Percentiles rank a stretch among this genome's conserved stretches.
Evolutionary conservation across 2,113 vertebrate genomes (phyloP).

Genomic region (Bubo scandiacus): DNA sequence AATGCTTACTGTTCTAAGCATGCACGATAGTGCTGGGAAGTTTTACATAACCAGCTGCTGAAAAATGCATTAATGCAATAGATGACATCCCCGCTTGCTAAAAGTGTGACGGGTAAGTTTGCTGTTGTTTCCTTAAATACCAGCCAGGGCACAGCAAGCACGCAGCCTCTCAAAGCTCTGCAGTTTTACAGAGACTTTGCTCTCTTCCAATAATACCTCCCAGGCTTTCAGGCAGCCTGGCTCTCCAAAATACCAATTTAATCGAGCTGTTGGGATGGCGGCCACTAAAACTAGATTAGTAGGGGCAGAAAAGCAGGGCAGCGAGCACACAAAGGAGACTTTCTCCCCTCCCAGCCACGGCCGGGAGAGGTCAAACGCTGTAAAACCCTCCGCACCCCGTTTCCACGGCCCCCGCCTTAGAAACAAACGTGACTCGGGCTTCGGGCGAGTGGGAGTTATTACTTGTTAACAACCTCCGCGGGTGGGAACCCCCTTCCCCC

Average conservation of each 20-base stretch:
- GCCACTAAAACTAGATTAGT: background rate
- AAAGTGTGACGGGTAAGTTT: background rate
- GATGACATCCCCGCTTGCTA: background rate
- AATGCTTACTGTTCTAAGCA: background rate
- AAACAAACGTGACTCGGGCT: background rate
- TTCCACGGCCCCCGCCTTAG: too few species aligned
- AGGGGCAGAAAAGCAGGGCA: background rate
- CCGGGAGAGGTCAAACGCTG: background rate
- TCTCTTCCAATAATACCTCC: background rate
- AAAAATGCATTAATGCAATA: background rate
- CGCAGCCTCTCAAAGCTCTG: background rate
- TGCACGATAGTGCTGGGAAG: background rate
- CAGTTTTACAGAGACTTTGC: background rate
- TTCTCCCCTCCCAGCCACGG: background rate
- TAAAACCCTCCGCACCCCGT: background rate
- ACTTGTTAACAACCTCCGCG: too few species aligned
- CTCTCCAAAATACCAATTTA: accelerated
- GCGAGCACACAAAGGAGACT: background rate
- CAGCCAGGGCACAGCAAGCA: background rate
- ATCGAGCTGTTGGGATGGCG: background rate
- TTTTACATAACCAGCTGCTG: slow-evolving; percentile 23
- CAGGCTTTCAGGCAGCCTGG: background rate
- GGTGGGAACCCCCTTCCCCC: background rate
- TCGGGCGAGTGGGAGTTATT: accelerated
- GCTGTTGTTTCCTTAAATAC: background rate